Base-by-base conservation (phyloP, 2,113 vertebrate species). In the Castor canadensis region DNA sequence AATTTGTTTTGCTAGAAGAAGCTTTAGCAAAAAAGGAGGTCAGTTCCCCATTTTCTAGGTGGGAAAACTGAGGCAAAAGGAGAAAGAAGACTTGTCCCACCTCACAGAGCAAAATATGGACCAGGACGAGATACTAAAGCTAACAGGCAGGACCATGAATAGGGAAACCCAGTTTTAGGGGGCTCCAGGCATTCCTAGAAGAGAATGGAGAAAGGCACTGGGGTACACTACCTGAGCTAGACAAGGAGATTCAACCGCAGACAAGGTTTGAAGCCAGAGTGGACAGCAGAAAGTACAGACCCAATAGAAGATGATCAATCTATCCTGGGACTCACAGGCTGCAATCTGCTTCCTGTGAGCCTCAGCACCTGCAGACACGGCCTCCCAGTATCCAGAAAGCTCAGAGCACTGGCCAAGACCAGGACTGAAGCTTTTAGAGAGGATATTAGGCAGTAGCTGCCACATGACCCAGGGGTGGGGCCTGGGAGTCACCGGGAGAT, bases 391-490 rank as follows among this genome's bases (percentile, higher is more conserved):
- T 24, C 60, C n/a, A 40, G 54, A 0, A 0, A 30, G 22, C 69
- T 32, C 30, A 16, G 15, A 43, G 28, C 30, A 26, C 38, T 9
- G 1, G n/a, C 49, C 45, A 38, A 47, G 54, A 26, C 49, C 62
- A 30, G 77, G 60, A 19, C 86, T 19, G 69, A 49, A 94, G 85
- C 66, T 93, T 92, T 93, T 88, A 95, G 79, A 75, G 72, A 92
- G 84, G 69, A 69, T 3, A 20, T 38, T 58, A 75, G 28, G 12
- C 3, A 4, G 38, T 72, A 60, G 85, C 91, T 30, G 6, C 82
- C 93, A 94, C 19, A 35, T 76, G 89, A 93, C 77, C 89, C 20
- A 8, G 79, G 81, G 89, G 89, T 87, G 95, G 91, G 56, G 77
- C 86, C 91, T 62, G 0, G n/a, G 45, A 95, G 71, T 96, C 93